Evolutionary conservation across 2,113 vertebrate genomes (phyloP).

Genomic region (Phyllopteryx taeniolatus): DNA sequence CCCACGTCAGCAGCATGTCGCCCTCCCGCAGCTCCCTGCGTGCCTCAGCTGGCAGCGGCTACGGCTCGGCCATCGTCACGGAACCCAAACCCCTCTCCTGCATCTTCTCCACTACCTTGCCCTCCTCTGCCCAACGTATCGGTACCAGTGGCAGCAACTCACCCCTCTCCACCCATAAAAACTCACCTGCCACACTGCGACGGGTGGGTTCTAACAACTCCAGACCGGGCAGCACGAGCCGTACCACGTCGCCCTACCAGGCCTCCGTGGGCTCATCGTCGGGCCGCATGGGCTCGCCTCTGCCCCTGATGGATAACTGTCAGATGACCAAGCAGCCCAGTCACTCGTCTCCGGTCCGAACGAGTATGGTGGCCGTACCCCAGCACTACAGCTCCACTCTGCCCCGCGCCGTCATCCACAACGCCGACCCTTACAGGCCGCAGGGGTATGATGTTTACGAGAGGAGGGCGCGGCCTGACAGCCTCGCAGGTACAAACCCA

Average conservation of each 20-base stretch:
- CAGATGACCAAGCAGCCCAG: conserved; percentile 77
- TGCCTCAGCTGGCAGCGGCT: conserved; percentile 79
- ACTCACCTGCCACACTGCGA: conserved; percentile 81
- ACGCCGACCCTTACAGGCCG: conserved; percentile 79
- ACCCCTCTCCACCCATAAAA: conserved; percentile 77
- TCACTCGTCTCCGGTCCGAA: conserved; percentile 78
- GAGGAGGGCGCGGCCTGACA: conserved; percentile 89
- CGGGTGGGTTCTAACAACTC: conserved; percentile 79
- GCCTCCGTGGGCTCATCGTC: conserved; percentile 55
- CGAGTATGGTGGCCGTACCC: conserved; percentile 88
- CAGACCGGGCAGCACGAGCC: conserved; percentile 67
- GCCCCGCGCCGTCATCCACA: conserved; percentile 78
- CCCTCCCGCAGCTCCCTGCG: conserved; percentile 89
- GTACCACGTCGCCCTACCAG: conserved; percentile 78
- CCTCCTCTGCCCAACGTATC: conserved; percentile 78
- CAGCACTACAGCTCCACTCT: conserved; percentile 87
- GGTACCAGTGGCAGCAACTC: conserved; percentile 60
- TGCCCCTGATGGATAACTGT: conserved; percentile 77
- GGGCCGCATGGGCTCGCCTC: conserved; percentile 80
- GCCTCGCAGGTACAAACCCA: conserved; percentile 80
- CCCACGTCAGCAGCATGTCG: conserved; percentile 82
- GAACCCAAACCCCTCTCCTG: conserved; percentile 83
- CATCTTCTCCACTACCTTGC: conserved; percentile 84
- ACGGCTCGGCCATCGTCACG: conserved; percentile 80
- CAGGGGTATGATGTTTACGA: conserved; percentile 90